Evolutionary conservation across 2,797 vertebrate species (phyloP).

Genomic region (Neomorphus geoffroyi): DNA sequence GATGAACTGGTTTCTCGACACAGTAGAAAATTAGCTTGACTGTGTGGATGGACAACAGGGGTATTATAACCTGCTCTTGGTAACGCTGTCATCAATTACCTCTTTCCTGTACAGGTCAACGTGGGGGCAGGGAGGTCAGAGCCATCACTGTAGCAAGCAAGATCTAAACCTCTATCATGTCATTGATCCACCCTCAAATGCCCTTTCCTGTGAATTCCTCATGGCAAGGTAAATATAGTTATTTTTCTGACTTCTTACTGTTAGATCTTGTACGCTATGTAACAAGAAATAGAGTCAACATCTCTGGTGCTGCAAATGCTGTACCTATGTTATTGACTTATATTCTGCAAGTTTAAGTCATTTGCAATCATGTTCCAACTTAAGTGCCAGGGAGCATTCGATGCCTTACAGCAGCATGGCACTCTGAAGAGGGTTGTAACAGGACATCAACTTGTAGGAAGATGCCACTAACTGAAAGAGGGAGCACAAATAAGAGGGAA

Average conservation of each 20-base stretch:
- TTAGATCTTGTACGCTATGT: not conserved
- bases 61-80: not conserved
- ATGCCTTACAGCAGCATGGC: not conserved
- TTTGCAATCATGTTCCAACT: not conserved
- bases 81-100: slow-evolving; percentile 16
- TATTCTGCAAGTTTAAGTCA: not conserved
- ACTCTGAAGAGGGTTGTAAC: not conserved
- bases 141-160: not conserved
- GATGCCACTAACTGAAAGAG: not conserved
- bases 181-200: not conserved
- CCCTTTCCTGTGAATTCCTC: not conserved
- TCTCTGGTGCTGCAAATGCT: not conserved
- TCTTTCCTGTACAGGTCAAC: not conserved
- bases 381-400: not conserved
- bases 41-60: not conserved
- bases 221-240: not conserved
- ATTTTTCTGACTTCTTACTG: slow-evolving; percentile 7
- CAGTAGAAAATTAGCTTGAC: slow-evolving; percentile 17
- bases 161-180: not conserved
- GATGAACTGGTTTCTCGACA: not conserved
- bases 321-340: not conserved
- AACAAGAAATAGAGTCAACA: not conserved
- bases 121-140: not conserved
- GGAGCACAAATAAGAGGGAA: not conserved
- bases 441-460: not conserved